phyloP scores from a whole-genome alignment of 1,140 invertebrate genomes.

The Charaxes varanes region DNA sequence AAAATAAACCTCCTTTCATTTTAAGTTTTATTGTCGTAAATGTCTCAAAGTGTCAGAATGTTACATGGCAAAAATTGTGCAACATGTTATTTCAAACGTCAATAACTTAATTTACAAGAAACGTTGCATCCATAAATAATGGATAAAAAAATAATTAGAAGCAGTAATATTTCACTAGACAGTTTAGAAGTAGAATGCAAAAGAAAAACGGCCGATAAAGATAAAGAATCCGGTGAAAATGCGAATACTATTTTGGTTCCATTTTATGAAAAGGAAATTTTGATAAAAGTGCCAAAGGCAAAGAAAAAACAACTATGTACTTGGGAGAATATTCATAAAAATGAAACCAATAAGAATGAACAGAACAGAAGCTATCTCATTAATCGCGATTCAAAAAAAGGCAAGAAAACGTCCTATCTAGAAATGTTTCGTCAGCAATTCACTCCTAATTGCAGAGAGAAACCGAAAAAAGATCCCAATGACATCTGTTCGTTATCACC shows the following conservation, averaged over 20 bases:
- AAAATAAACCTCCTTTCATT: no score
- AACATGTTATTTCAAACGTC: no score
- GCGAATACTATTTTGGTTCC: conserved; percentile 59
- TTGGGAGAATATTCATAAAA: no score
- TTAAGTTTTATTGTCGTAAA: no score
- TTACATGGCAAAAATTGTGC: no score
- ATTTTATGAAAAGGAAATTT: conserved; percentile 63
- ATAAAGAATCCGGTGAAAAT: conserved; percentile 28
- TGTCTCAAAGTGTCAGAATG: no score
- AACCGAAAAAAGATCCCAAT: conserved; percentile 14
- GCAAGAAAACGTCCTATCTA: conserved; percentile 38
- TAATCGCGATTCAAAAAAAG: conserved; percentile 38
- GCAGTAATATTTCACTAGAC: conserved; percentile 48
- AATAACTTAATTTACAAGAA: no score
- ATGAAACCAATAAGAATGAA: no score
- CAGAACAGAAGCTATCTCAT: conserved; percentile 40
- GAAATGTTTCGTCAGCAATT: conserved; percentile 59
- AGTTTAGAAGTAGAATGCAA: conserved; percentile 47
- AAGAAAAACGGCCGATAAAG: conserved; percentile 28
- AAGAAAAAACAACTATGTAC: no score
- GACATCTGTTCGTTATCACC: conserved; percentile 59
- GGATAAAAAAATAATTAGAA: conserved; percentile 40
- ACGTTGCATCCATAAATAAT: no score
- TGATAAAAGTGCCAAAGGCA: conserved; percentile 52
- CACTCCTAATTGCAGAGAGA: conserved; percentile 11